These are phyloP conservation scores for Enteromius argenteus DNA, from an alignment of 2,797 vertebrate species.

Conservation along the genomic window DNA sequence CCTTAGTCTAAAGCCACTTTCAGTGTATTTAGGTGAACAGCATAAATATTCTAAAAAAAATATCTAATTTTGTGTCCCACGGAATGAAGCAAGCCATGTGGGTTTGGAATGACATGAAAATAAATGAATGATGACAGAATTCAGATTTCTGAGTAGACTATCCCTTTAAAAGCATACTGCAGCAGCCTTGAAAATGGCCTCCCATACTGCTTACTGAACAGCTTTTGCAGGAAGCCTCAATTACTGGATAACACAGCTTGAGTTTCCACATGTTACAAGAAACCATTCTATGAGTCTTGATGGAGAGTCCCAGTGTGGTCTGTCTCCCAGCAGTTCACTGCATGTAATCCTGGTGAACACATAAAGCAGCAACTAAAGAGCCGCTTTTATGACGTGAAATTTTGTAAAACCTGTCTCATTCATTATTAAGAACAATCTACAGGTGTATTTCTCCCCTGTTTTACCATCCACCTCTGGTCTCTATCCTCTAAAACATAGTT, in stretches of 20 bases:
- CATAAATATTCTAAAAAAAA: background rate
- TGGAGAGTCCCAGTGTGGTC: constrained; percentile 22
- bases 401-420: constrained; percentile 66
- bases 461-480: constrained; percentile 47
- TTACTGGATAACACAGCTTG: constrained; percentile 54
- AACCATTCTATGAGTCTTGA: constrained; percentile 54
- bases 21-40: background rate
- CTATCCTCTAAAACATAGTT: constrained; percentile 54
- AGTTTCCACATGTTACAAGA: constrained; percentile 61
- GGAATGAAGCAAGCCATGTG: background rate
- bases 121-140: background rate
- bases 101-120: background rate
- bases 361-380: constrained; percentile 69
- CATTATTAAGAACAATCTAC: constrained; percentile 68
- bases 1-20: no score
- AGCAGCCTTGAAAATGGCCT: constrained; percentile 34
- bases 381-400: constrained; percentile 68
- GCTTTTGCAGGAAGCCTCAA: constrained; percentile 55
- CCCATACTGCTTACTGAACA: constrained; percentile 13
- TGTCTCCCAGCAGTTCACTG: constrained; percentile 56
- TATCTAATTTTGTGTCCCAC: background rate
- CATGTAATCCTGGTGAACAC: constrained; percentile 63
- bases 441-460: constrained; percentile 45
- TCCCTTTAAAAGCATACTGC: constrained; percentile 1
- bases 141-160: background rate